These are phyloP conservation scores for Lucilia cuprina DNA, from an alignment of 1,140 invertebrate genomes.

Conservation along the genomic window DNA sequence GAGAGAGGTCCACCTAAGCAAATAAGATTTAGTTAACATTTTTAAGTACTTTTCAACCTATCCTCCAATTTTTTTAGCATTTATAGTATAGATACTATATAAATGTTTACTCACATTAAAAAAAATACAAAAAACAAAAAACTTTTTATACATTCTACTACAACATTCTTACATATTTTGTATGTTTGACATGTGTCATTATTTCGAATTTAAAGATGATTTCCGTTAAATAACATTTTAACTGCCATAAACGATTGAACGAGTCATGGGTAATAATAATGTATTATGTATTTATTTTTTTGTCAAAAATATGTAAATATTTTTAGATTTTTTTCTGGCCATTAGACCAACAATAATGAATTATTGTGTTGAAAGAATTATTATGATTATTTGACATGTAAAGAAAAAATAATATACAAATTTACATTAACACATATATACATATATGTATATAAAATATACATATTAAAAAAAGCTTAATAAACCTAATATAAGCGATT, in stretches of 20 bases:
- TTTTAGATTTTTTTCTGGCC: background rate
- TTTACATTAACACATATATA: too few species aligned
- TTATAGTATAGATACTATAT: too few species aligned
- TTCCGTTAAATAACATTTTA: slow-evolving; percentile 2
- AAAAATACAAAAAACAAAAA: background rate
- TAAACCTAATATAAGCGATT: too few species aligned
- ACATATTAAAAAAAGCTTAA: too few species aligned
- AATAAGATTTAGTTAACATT: too few species aligned
- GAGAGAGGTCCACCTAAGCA: too few species aligned
- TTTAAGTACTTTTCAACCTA: too few species aligned
- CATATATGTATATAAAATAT: too few species aligned
- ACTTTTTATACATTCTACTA: background rate
- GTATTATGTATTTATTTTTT: background rate
- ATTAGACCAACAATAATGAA: background rate
- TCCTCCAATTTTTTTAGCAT: too few species aligned
- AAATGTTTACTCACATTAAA: background rate
- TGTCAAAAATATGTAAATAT: background rate
- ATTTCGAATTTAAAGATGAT: slow-evolving; percentile 5
- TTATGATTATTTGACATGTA: background rate
- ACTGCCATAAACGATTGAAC: background rate
- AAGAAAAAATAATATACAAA: too few species aligned
- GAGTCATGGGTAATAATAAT: background rate
- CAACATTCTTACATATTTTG: background rate
- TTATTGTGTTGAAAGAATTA: slow-evolving; percentile 1
- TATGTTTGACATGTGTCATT: slow-evolving; percentile 15